Base-by-base conservation (phyloP, 1,140 invertebrate genomes). In the Diachasmimorpha longicaudata region DNA sequence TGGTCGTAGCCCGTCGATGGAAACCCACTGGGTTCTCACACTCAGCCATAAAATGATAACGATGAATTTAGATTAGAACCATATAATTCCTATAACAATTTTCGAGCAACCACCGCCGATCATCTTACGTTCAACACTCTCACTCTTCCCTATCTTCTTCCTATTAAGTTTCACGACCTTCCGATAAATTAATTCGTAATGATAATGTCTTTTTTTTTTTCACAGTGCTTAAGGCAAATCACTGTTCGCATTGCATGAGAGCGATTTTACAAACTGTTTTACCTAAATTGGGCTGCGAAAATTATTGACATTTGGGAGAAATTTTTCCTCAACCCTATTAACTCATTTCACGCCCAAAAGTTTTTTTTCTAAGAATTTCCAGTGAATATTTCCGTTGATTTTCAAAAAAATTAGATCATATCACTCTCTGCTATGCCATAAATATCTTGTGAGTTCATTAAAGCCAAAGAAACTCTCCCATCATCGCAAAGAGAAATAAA, bases 1-100 rank as follows among this genome's bases (percentile, higher is more conserved):
- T 81, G 79, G 80, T 79, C 76, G 73, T 77, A n/a, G n/a, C 36
- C 19, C 23, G 31, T 66, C 46, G 70, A 39, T 39, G 63, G 13
- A 48, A 75, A 48, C 16, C 9, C 55, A 36, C n/a, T 52, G 31
- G 16, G 39, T 19, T 19, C 39, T 68, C 37, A 69, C 25, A 23
- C 36, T 48, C 63, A 68, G 19, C 37, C 23, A 74, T 39, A 67
- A 74, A 44, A 39, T 16, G 14, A 55, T 37, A 48, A 81, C 79
- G 78, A 81, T 84, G 82, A 84, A 82, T 81, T 82, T 84, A 82
- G 81, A 84, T 80, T 81, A 81, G 79, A 78, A 79, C 79, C 79
- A 82, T 79, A 77, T 68, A 71, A 76, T 67, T 68, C 37, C 66
- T 46, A 23, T 19, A 48, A 48, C 10, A 25, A 46, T 48, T 48